Evolutionary conservation across 2,888 invertebrate species (phyloP).

Genomic region (Ophion obscuratus): DNA sequence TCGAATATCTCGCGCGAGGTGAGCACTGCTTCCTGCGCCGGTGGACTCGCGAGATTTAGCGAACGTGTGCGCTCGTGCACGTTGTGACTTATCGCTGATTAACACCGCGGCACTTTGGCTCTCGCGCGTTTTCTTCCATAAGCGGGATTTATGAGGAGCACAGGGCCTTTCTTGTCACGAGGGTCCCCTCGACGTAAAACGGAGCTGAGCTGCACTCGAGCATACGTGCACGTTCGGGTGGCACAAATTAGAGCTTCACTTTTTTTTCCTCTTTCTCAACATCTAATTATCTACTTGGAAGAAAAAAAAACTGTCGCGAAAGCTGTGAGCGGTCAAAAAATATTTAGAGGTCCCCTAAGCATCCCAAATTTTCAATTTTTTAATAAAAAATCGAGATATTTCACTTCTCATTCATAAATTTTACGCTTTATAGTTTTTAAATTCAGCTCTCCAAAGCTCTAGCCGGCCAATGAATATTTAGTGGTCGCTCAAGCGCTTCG

Average conservation of each 20-base stretch:
- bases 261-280: not conserved
- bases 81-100: conserved; percentile 29
- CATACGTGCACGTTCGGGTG: not conserved
- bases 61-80: conserved; percentile 2
- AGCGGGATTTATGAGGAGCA: conserved; percentile 62
- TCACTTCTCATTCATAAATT: too few species aligned
- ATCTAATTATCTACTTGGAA: too few species aligned
- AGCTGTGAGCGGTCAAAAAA: too few species aligned
- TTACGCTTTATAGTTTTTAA: too few species aligned
- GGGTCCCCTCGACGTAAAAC: not conserved
- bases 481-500: too few species aligned
- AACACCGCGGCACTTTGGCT: conserved; percentile 47
- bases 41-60: conserved; percentile 22
- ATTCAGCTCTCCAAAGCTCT: too few species aligned
- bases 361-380: too few species aligned
- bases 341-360: too few species aligned
- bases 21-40: conserved; percentile 24
- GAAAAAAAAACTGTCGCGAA: too few species aligned
- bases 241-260: not conserved
- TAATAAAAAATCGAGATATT: too few species aligned
- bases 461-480: too few species aligned
- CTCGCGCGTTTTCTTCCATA: conserved; percentile 62
- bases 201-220: not conserved
- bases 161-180: conserved; percentile 20
- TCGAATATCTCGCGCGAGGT: conserved; percentile 52